phyloP scores from a whole-genome alignment of 2,888 invertebrate species.

The Brachyptera putata region DNA sequence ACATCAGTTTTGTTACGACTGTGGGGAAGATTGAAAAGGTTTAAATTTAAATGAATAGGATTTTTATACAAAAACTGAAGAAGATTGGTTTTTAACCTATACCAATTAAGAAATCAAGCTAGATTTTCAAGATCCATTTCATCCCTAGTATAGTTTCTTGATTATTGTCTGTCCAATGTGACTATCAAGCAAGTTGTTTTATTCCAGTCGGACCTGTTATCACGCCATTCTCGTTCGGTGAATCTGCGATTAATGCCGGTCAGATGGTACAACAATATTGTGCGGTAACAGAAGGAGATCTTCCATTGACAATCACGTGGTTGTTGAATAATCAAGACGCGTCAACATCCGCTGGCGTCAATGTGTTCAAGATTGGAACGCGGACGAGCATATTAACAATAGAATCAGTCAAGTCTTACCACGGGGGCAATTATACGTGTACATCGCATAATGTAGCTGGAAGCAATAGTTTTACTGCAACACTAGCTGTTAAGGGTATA shows the following conservation, averaged over 20 bases:
- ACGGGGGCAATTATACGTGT: constrained; percentile 66
- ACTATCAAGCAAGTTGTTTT: too few species aligned
- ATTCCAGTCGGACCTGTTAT: constrained; percentile 59
- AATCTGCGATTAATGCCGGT: constrained; percentile 63
- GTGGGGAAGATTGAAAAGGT: too few species aligned
- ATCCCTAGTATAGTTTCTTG: too few species aligned
- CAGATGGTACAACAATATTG: constrained; percentile 65
- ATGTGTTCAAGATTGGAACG: constrained; percentile 43
- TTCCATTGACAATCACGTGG: constrained; percentile 72
- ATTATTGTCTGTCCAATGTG: too few species aligned
- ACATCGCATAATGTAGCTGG: constrained; percentile 70
- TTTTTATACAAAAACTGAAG: too few species aligned
- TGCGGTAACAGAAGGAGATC: constrained; percentile 67
- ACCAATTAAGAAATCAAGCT: too few species aligned
- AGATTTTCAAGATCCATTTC: too few species aligned
- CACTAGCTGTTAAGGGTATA: constrained; percentile 53
- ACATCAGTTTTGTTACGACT: too few species aligned
- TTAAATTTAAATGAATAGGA: too few species aligned
- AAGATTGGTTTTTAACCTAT: too few species aligned
- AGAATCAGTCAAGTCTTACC: constrained; percentile 44
- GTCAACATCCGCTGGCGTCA: constrained; percentile 44
- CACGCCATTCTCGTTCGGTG: constrained; percentile 64
- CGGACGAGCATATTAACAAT: constrained; percentile 56
- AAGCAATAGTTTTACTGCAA: constrained; percentile 52
- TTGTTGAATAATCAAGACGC: constrained; percentile 55